Conservation (phyloP, 1,140 invertebrate genomes). For the Drosophila sucinea region DNA sequence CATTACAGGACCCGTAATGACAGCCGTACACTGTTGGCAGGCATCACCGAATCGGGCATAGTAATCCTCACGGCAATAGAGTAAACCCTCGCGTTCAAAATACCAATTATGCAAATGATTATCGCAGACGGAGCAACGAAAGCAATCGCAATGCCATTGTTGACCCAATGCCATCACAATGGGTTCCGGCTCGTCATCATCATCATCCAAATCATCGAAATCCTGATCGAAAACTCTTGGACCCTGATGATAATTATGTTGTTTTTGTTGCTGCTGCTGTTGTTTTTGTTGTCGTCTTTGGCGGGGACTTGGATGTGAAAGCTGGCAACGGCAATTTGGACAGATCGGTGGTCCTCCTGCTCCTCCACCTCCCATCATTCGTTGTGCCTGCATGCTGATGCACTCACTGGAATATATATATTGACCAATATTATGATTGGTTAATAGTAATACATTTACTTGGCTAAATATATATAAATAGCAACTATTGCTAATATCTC, state of each 20-base stretch:
- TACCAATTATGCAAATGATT: constrained; percentile 93
- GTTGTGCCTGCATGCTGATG: constrained; percentile 45
- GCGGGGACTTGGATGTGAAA: constrained; percentile 36
- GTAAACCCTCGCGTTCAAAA: constrained; percentile 94
- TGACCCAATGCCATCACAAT: constrained; percentile 87
- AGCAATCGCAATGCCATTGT: constrained; percentile 95
- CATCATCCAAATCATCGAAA: not conserved
- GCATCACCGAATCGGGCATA: constrained; percentile 94
- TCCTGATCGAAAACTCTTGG: not conserved
- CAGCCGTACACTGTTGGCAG: constrained; percentile 93
- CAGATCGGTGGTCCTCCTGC: constrained; percentile 44
- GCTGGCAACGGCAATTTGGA: constrained; percentile 64
- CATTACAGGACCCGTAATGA: constrained; percentile 97
- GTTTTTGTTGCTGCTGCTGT: not conserved
- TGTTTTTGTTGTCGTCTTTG: not conserved
- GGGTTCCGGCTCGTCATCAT: constrained; percentile 40
- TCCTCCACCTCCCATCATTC: constrained; percentile 23
- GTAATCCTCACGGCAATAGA: constrained; percentile 96
- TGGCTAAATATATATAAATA: constrained; percentile 3
- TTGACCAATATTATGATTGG: not conserved
- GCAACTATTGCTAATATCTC: constrained; percentile 22
- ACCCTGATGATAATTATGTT: constrained; percentile 45
- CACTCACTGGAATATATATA: constrained; percentile 36
- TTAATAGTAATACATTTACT: constrained; percentile 2
- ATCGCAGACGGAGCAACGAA: constrained; percentile 94